Conservation (phyloP, 2,113 vertebrate species). For the Elgaria multicarinata region DNA sequence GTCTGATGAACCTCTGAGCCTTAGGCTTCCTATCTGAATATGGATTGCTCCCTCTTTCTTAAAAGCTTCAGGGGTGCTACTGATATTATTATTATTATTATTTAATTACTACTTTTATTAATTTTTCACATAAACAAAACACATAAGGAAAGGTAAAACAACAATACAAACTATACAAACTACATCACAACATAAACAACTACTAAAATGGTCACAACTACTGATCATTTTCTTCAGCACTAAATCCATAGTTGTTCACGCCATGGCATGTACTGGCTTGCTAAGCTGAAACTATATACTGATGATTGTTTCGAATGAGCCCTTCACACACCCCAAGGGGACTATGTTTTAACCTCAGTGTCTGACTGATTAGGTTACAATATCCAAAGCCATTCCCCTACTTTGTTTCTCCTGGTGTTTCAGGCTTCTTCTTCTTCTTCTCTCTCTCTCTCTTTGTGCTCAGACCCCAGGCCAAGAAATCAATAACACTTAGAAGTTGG, state of each 20-base stretch:
- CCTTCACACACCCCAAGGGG: not conserved
- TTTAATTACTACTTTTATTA: no score
- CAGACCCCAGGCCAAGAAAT: conserved; percentile 33
- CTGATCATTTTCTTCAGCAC: not conserved
- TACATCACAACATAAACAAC: no score
- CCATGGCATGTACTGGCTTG: conserved; percentile 1
- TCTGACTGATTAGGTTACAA: conserved; percentile 33
- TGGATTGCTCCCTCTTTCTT: not conserved
- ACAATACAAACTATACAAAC: no score
- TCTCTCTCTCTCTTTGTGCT: no score
- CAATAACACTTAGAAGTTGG: conserved; percentile 49
- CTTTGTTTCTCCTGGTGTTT: conserved; percentile 3
- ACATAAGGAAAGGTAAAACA: no score
- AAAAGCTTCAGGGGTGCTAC: not conserved
- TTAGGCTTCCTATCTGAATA: not conserved
- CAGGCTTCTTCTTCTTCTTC: conserved; percentile 19
- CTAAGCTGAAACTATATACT: not conserved
- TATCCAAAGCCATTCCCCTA: conserved; percentile 8
- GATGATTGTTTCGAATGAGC: conserved; percentile 12
- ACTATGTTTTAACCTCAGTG: conserved; percentile 28
- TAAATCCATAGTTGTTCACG: not conserved
- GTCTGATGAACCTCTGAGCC: no score
- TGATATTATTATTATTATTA: no score
- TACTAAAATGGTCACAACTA: no score
- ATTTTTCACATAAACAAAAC: no score